Evolutionary conservation across 2,888 invertebrate genomes (phyloP), one percentile per base, ranked within the genome.

Genomic region (Ceraclea dissimilis): DNA sequence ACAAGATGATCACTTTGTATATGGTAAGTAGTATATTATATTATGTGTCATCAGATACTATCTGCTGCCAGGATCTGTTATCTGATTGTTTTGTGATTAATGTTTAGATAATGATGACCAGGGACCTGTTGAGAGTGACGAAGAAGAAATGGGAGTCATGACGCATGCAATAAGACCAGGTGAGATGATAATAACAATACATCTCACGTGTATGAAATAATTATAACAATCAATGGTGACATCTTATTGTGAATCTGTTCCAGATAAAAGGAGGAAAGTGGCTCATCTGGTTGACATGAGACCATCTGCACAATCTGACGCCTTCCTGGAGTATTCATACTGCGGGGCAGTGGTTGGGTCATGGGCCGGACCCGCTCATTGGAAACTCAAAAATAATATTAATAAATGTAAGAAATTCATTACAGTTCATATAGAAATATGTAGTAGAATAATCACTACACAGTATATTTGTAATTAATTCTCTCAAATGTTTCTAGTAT

Each of bases 321-420:
- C 78, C 33, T 74, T 72, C 13, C 76, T 83, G 46, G 88, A 90
- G 70, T 90, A 88, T 71, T 86, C 86, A 0, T 88, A 87, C 72
- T 73, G 78, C 67, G 71, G 70, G 13, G 77, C 82, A 69, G 79
- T 76, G 68, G 80, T 68, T 66, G 68, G 70, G 62, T 76, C 84
- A 63, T 92, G 91, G 91, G 89, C 88, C 19, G 92, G 92, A 0
- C 91, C 92, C 26, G 76, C 83, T 47, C 88, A 92, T 71, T 92
- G 92, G 92, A 85, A 86, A 64, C 80, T 87, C 46, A 82, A 79
- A 66, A 79, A 78, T 63, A 72, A 64, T 2, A n/a, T 46, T 11
- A 64, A 74, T 64, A 65, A 70, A 63, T 69, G 73, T 74, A 26
- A 49, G 26, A 26, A n/a, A n/a, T n/a, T n/a, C n/a, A n/a, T n/a